Evolutionary conservation across 2,888 invertebrate genomes (phyloP).

Genomic region (Loripinus fragilis): DNA sequence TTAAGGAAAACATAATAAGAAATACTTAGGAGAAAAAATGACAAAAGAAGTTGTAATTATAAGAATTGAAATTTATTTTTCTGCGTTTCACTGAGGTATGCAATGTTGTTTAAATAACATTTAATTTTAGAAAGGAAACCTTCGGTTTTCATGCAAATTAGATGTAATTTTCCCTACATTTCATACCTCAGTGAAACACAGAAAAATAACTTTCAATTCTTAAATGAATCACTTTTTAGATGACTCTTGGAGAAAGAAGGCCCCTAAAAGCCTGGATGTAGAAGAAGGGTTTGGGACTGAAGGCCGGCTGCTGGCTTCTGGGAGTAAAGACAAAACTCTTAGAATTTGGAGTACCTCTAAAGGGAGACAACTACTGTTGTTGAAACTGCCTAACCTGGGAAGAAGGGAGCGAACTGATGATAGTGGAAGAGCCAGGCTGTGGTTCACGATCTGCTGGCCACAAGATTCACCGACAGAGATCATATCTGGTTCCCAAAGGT

Average conservation of each 20-base stretch:
- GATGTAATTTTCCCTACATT: no score
- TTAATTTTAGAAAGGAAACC: no score
- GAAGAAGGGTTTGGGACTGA: constrained; percentile 63
- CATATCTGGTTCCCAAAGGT: constrained; percentile 70
- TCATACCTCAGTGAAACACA: no score
- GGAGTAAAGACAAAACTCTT: constrained; percentile 87
- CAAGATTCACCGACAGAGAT: constrained; percentile 69
- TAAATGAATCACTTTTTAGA: no score
- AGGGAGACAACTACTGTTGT: constrained; percentile 68
- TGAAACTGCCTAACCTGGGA: constrained; percentile 70
- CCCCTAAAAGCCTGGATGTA: neutral
- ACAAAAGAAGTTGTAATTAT: no score
- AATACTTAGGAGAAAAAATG: no score
- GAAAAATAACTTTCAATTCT: no score
- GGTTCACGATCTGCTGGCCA: constrained; percentile 85
- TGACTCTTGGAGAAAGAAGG: constrained; percentile 48
- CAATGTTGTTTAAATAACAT: no score
- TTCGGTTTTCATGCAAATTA: no score
- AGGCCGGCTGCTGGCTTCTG: constrained; percentile 87
- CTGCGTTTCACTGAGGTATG: no score
- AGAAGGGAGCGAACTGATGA: constrained; percentile 65
- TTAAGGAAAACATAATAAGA: no score
- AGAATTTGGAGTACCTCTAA: constrained; percentile 77
- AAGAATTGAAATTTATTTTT: no score
- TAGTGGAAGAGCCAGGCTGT: constrained; percentile 64